A percentile compares a stretch with the other conserved stretches of the same genome.
phyloP scores from a whole-genome alignment of 53 echinoderm and acorn worm species.

The Echinarachnius parma region DNA sequence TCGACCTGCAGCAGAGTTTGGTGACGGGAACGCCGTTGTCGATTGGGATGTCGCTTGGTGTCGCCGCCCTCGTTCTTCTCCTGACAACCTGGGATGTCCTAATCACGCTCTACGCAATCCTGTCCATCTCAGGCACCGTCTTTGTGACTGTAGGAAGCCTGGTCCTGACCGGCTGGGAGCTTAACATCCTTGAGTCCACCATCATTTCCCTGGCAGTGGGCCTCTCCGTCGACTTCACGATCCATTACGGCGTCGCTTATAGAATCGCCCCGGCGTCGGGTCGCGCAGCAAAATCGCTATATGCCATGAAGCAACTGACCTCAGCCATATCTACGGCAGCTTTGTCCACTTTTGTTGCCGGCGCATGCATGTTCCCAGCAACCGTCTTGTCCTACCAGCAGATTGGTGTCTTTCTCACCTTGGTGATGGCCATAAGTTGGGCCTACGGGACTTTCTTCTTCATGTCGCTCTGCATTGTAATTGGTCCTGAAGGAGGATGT shows the following conservation, averaged over 20 bases:
- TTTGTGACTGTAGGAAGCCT: conserved; percentile 70
- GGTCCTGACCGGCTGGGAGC: conserved; percentile 82
- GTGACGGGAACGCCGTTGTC: conserved; percentile 56
- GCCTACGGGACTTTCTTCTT: conserved; percentile 76
- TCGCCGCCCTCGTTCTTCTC: conserved; percentile 72
- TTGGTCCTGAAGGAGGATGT: conserved; percentile 68
- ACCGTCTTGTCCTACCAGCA: conserved; percentile 72
- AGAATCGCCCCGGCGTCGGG: conserved; percentile 58
- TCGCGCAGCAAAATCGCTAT: conserved; percentile 40
- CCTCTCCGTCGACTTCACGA: conserved; percentile 87
- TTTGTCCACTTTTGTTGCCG: conserved; percentile 74
- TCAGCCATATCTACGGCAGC: conserved; percentile 80
- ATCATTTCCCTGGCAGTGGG: conserved; percentile 80
- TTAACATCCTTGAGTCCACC: conserved; percentile 83
- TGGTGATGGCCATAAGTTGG: conserved; percentile 86
- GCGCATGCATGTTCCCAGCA: conserved; percentile 78
- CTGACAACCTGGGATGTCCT: conserved; percentile 75
- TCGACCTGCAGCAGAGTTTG: conserved; percentile 73
- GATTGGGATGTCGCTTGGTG: conserved; percentile 62
- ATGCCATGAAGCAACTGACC: conserved; percentile 51
- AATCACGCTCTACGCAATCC: conserved; percentile 69
- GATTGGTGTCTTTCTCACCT: conserved; percentile 72
- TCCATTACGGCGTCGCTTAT: conserved; percentile 91
- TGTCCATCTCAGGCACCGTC: conserved; percentile 77
- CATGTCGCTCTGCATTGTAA: conserved; percentile 64